Base-by-base conservation (phyloP, 2,888 invertebrate species). In the Stictocephala bisonia region DNA sequence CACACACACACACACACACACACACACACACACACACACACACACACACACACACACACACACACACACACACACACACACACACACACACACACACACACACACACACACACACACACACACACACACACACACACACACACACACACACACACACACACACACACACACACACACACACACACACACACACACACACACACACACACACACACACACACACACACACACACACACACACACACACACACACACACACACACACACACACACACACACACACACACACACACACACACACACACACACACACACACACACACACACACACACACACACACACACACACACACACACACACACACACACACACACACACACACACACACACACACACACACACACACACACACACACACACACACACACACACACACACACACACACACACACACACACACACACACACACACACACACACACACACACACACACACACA, bases 401-500 rank as follows among this genome's bases (percentile, higher is more conserved):
- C 35, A 35, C 35, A 35, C 35, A 35, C 35, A 35, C 35, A 35
- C 35, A 35, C 35, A 35, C 35, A 35, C 35, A 35, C 35, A 35
- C 35, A 35, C 35, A 35, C 35, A 35, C 35, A 35, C 35, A 35
- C 35, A 35, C 35, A 35, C 35, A 35, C 35, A 35, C 35, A 35
- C 35, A 35, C 35, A 35, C 35, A 35, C 35, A 35, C 35, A 35
- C 35, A 35, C 35, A 35, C 35, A 35, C 35, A 35, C 35, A 35
- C 35, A 35, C 35, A 35, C 35, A 35, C 35, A 44, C 44, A 44
- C 18, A 6, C 44, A 44, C 44, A 44, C 44, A 44, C 44, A 44
- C 44, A 44, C 44, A 44, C 44, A 44, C 44, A 44, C 44, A 44
- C 44, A 44, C 44, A 44, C 44, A 44, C 44, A 44, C 44, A 44